These are phyloP conservation scores for Sigmodon hispidus DNA, from an alignment of 2,113 vertebrate species.

Conservation along the genomic window DNA sequence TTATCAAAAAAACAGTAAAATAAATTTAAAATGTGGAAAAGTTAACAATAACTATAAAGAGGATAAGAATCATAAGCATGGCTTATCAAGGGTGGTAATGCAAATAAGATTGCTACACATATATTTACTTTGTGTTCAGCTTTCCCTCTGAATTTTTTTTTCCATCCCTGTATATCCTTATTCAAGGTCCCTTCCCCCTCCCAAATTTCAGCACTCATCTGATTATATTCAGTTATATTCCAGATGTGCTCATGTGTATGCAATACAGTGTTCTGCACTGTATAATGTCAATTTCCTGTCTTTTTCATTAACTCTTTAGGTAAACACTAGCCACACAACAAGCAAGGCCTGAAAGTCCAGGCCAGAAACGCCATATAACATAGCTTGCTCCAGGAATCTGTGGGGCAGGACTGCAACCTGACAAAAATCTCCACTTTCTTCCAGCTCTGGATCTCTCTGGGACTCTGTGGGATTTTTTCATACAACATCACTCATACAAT, in stretches of 20 bases:
- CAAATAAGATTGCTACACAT: no score
- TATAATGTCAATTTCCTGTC: background rate
- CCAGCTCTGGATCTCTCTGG: background rate
- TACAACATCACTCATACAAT: background rate
- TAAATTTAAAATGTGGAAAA: no score
- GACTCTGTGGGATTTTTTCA: background rate
- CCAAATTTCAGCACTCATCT: background rate
- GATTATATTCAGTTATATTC: background rate
- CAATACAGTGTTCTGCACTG: background rate
- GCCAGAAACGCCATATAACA: background rate
- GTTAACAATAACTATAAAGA: no score
- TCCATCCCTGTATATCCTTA: no score
- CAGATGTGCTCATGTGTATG: background rate
- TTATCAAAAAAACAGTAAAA: no score
- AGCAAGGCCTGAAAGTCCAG: no score
- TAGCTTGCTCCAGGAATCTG: fast-evolving
- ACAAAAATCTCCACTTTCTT: background rate
- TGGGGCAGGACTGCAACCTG: fast-evolving
- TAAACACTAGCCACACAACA: background rate
- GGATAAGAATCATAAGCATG: no score
- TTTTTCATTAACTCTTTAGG: background rate
- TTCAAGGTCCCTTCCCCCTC: no score
- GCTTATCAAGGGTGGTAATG: no score
- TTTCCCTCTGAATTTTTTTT: no score
- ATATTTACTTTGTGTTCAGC: no score